Conservation (phyloP, 2,113 vertebrate species). For the Hippocampus guttulatus region DNA sequence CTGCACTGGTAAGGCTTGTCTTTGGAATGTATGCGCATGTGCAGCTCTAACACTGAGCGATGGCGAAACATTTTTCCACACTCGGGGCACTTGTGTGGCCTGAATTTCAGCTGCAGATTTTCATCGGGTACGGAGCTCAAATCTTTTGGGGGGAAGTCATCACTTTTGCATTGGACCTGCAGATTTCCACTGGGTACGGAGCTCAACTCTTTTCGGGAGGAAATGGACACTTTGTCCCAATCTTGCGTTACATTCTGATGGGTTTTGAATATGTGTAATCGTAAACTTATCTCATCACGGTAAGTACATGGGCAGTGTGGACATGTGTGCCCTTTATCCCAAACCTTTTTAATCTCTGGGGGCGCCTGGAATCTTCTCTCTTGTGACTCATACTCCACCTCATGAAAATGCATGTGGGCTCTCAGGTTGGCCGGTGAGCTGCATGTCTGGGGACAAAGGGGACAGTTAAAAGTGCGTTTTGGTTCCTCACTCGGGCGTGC, state of each 20-base stretch:
- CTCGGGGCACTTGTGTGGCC: constrained; percentile 65
- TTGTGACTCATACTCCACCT: constrained; percentile 61
- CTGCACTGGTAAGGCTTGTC: constrained; percentile 75
- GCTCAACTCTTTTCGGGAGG: constrained; percentile 15
- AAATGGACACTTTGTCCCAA: constrained; percentile 30
- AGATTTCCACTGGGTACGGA: constrained; percentile 38
- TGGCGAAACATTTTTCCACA: constrained; percentile 74
- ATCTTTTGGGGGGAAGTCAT: constrained; percentile 31
- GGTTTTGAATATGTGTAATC: constrained; percentile 55
- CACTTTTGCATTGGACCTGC: constrained; percentile 35
- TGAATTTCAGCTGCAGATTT: constrained; percentile 45
- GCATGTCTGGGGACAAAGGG: constrained; percentile 65
- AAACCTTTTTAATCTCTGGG: constrained; percentile 33
- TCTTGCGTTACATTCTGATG: constrained; percentile 52
- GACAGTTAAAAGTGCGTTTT: constrained; percentile 62
- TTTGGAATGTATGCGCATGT: constrained; percentile 76
- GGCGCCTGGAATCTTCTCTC: constrained; percentile 35
- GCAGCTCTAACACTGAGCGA: constrained; percentile 73
- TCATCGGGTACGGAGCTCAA: constrained; percentile 29
- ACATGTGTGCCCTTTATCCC: constrained; percentile 59
- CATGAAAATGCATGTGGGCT: constrained; percentile 72
- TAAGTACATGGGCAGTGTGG: constrained; percentile 65
- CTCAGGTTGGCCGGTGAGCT: constrained; percentile 59
- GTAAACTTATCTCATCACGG: constrained; percentile 57
- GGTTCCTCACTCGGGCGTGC: constrained; percentile 39